Percentiles rank a stretch among this genome's conserved stretches.
phyloP scores from a whole-genome alignment of 2,797 vertebrate genomes.

The Pseudochaenichthys georgianus region DNA sequence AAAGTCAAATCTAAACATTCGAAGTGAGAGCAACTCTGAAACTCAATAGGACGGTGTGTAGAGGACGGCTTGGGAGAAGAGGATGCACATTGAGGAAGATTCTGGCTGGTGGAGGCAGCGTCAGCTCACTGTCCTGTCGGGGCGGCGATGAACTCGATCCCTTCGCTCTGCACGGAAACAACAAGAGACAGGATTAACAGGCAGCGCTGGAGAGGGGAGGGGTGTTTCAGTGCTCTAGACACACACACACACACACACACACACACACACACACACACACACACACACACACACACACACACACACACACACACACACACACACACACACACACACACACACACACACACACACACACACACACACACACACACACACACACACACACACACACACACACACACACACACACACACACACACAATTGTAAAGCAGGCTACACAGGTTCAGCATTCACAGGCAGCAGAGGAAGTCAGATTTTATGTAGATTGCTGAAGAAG shows the following conservation, averaged over 20 bases:
- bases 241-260: conserved; percentile 10
- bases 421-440: conserved; percentile 36
- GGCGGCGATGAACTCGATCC: conserved; percentile 57
- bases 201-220: neutral
- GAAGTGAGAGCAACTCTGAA: conserved; percentile 1
- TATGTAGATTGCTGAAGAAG: conserved; percentile 7
- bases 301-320: too few relatives aligned
- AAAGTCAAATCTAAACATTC: neutral
- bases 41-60: neutral
- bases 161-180: conserved; percentile 60
- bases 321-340: too few relatives aligned
- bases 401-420: conserved; percentile 15
- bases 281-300: too few relatives aligned
- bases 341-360: conserved; percentile 6
- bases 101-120: neutral
- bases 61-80: neutral
- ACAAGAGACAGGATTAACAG: conserved; percentile 26
- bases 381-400: neutral
- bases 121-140: conserved; percentile 51
- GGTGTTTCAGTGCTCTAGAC: conserved; percentile 13
- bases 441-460: conserved; percentile 33
- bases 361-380: conserved; percentile 15
- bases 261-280: neutral
- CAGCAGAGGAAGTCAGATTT: conserved; percentile 18
- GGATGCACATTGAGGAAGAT: neutral